A percentile compares a stretch with the other conserved stretches of the same genome.
Conservation (phyloP, 2,113 vertebrate species). For the Bettongia penicillata region DNA sequence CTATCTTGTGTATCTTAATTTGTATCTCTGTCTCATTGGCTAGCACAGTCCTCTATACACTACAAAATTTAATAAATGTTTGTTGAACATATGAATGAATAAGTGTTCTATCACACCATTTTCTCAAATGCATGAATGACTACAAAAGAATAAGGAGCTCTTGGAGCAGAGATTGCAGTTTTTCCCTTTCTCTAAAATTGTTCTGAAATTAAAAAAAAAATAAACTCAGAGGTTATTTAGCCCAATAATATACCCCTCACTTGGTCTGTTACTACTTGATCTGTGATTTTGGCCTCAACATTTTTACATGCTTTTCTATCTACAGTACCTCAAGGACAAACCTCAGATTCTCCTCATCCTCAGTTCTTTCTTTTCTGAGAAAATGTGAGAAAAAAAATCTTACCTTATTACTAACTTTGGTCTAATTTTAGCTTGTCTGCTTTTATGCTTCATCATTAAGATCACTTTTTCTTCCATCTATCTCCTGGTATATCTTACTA, state of each 20-base stretch:
- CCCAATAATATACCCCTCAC: constrained; percentile 12
- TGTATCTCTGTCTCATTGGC: not conserved
- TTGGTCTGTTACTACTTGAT: not conserved
- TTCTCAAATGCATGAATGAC: not conserved
- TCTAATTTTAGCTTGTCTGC: constrained; percentile 4
- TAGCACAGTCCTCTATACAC: not conserved
- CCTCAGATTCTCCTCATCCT: not conserved
- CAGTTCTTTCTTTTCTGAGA: not conserved
- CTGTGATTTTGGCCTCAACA: constrained; percentile 1
- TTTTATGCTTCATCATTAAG: not conserved
- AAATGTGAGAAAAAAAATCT: not conserved
- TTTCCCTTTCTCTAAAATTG: constrained; percentile 10
- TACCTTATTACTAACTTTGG: not conserved
- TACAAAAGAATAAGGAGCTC: not conserved
- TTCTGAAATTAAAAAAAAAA: not conserved
- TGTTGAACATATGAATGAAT: not conserved
- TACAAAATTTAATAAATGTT: not conserved
- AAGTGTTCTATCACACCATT: not conserved
- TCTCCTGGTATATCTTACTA: not conserved
- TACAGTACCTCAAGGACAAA: not conserved
- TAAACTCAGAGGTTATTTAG: constrained; percentile 6
- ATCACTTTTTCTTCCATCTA: not conserved
- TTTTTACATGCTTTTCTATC: constrained; percentile 17
- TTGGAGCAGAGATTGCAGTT: not conserved
- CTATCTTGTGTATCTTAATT: not conserved